phyloP scores from a whole-genome alignment of 2,113 vertebrate genomes.

The Melanostigma gelatinosum region DNA sequence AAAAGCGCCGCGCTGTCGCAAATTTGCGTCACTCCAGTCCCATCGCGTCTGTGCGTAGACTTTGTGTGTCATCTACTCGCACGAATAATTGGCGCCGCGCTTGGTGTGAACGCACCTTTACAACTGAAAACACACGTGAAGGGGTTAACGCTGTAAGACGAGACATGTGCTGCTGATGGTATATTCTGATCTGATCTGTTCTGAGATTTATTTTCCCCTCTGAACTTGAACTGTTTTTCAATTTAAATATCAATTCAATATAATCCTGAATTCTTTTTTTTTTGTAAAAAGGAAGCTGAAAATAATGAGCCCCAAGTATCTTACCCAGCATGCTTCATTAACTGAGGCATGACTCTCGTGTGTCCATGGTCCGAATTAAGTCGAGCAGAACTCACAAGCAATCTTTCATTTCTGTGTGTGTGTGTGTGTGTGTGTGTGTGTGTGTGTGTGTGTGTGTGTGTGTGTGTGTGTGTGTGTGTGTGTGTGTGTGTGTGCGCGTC shows the following conservation, averaged over 20 bases:
- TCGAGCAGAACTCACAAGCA: conserved; percentile 27
- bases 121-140: no score
- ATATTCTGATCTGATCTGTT: background rate
- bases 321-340: conserved; percentile 52
- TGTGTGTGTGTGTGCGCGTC: background rate
- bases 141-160: no score
- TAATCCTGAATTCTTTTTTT: background rate
- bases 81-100: no score
- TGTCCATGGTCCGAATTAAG: conserved; percentile 41
- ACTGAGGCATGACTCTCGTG: background rate
- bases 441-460: background rate
- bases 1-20: no score
- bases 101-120: no score
- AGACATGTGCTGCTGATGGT: no score
- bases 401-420: conserved; percentile 18
- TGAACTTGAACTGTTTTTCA: background rate
- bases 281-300: background rate
- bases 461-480: background rate
- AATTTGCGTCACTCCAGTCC: no score
- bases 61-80: no score
- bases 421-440: background rate
- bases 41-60: no score
- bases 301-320: conserved; percentile 46
- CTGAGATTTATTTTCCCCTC: background rate
- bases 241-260: background rate